Evolutionary conservation across 2,888 invertebrate species (phyloP), one percentile per base, ranked within the genome.

Genomic region (Choristoneura rosaceana): DNA sequence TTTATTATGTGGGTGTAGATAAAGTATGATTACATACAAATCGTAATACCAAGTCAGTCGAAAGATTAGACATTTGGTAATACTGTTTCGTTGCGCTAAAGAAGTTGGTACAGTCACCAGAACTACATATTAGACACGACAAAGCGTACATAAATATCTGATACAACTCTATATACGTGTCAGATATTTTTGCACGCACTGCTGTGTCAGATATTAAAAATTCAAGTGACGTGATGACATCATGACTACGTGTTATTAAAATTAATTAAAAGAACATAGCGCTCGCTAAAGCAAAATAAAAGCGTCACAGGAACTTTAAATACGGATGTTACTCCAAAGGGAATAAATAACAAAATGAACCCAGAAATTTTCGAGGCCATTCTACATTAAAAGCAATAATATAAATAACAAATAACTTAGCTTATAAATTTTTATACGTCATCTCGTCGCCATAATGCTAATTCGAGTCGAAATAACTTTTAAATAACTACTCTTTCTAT

Each of bases 81-180:
- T 63, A 63, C 69, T 70, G 63, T 58, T 38, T 58, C 58, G 63
- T 70, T 62, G 15, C 47, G 38, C 45, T 45, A 70, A 38, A 15
- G 38, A 4, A 38, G 38, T 38, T 38, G 38, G 38, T 38, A 38
- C 38, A 25, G 25, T 25, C 25, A 25, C 25, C 25, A 25, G 25
- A 25, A 25, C 25, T 25, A 25, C 25, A 25, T 25, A 25, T 25
- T 25, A 1, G 25, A 25, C 25, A 25, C 25, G 2, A 25, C 25
- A 25, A 1, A 25, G 25, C 25, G 25, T 25, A 2, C 25, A 25
- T 25, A 25, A 25, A 25, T 2, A 25, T 25, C 25, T 25, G 25
- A 1, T 25, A 25, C 25, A 25, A 25, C 2, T 25, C 1, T 25
- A 25, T 25, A 25, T 25, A 25, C 25, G 25, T 25, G 25, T 25